Percentiles rank a stretch among this genome's conserved stretches.
Evolutionary conservation across 2,113 vertebrate genomes (phyloP).

Genomic region (Aptenodytes patagonicus): DNA sequence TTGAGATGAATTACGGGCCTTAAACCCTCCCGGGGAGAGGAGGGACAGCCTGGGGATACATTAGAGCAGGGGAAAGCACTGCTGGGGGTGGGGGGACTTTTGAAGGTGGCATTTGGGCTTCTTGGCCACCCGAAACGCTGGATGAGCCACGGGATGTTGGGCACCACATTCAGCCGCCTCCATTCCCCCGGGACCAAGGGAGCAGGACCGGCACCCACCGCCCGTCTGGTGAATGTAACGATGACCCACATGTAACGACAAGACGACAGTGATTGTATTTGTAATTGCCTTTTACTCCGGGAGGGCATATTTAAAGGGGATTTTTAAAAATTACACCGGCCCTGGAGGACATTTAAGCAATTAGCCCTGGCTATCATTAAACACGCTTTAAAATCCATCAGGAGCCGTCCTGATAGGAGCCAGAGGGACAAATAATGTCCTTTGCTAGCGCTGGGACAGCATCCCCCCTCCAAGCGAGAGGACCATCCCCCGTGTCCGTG

Average conservation of each 20-base stretch:
- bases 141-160: accelerated
- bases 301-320: neutral
- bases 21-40: too few relatives aligned
- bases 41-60: neutral
- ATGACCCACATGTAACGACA: accelerated
- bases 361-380: neutral
- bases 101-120: neutral
- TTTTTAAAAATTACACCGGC: neutral
- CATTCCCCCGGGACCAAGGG: neutral
- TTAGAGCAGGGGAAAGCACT: neutral
- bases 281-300: neutral
- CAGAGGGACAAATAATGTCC: neutral
- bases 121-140: neutral
- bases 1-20: neutral
- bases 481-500: neutral
- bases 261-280: neutral
- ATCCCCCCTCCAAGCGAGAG: accelerated
- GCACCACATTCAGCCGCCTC: neutral
- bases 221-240: too few relatives aligned
- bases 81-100: neutral
- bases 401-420: neutral
- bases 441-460: neutral
- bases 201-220: neutral
- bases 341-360: neutral
- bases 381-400: neutral